These are phyloP conservation scores for Bolborhynchus lineola DNA, from an alignment of 2,113 vertebrate species.

Conservation along the genomic window DNA sequence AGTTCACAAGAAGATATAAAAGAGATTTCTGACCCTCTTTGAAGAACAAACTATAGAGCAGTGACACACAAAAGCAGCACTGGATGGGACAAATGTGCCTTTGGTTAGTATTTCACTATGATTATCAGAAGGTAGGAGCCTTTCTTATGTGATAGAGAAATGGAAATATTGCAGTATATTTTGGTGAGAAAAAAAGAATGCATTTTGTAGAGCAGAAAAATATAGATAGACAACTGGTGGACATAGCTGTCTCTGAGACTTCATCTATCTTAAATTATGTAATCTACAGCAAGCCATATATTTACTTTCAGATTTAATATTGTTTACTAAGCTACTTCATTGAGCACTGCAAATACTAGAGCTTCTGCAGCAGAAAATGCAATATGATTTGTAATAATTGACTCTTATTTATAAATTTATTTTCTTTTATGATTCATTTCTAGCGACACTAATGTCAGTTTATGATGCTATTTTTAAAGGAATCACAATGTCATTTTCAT, in stretches of 20 bases:
- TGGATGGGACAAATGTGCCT: background rate
- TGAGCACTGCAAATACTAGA: background rate
- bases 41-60: background rate
- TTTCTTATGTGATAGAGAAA: background rate
- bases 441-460: background rate
- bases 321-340: background rate
- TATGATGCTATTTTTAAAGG: background rate
- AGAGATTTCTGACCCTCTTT: background rate
- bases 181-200: background rate
- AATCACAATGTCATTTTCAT: background rate
- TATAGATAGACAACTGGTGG: background rate
- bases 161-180: background rate
- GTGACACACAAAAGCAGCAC: background rate
- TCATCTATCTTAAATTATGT: background rate
- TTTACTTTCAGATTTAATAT: background rate
- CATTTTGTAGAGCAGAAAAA: background rate
- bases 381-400: background rate
- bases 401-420: background rate
- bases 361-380: background rate
- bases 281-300: background rate
- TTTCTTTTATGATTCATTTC: background rate
- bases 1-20: background rate
- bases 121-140: background rate
- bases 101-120: background rate
- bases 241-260: background rate